These are phyloP conservation scores for Spisula subtruncata DNA, from an alignment of 2,888 invertebrate genomes.

Conservation along the genomic window DNA sequence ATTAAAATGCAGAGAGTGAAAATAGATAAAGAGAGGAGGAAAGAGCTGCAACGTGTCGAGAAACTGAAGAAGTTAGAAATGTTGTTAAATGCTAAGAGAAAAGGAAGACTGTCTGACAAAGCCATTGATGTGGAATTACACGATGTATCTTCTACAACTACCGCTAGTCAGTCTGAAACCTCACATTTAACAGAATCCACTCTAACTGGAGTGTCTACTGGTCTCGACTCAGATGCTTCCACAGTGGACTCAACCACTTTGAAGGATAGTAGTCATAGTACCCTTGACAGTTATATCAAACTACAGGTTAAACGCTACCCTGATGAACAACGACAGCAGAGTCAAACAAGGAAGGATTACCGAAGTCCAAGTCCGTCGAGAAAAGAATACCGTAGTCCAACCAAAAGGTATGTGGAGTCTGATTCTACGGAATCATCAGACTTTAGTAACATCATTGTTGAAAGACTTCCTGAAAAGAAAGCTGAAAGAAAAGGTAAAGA, in stretches of 20 bases:
- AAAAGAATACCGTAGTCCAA: conserved; percentile 27
- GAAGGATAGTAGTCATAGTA: conserved; percentile 82
- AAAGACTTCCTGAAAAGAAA: conserved; percentile 60
- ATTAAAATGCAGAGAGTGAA: conserved; percentile 84
- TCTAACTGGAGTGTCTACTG: conserved; percentile 59
- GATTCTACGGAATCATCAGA: conserved; percentile 65
- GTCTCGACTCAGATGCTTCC: conserved; percentile 67
- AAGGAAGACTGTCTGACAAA: conserved; percentile 77
- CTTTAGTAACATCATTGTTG: conserved; percentile 71
- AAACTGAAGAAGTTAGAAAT: conserved; percentile 83
- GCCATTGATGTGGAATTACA: conserved; percentile 79
- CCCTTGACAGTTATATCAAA: conserved; percentile 54
- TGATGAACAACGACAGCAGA: conserved; percentile 31
- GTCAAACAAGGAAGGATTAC: neutral
- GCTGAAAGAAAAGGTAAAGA: conserved; percentile 55
- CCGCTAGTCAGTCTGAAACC: conserved; percentile 73
- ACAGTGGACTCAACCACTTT: conserved; percentile 79
- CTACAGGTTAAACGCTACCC: conserved; percentile 65
- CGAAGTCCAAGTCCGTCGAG: conserved; percentile 19
- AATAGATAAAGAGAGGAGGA: conserved; percentile 80
- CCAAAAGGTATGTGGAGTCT: conserved; percentile 50
- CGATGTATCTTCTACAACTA: conserved; percentile 80
- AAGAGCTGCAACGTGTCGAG: conserved; percentile 81
- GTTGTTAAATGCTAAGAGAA: conserved; percentile 79
- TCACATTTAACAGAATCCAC: conserved; percentile 70